These are phyloP conservation scores for Syngnathus floridae DNA, from an alignment of 2,113 vertebrate genomes.

Conservation along the genomic window DNA sequence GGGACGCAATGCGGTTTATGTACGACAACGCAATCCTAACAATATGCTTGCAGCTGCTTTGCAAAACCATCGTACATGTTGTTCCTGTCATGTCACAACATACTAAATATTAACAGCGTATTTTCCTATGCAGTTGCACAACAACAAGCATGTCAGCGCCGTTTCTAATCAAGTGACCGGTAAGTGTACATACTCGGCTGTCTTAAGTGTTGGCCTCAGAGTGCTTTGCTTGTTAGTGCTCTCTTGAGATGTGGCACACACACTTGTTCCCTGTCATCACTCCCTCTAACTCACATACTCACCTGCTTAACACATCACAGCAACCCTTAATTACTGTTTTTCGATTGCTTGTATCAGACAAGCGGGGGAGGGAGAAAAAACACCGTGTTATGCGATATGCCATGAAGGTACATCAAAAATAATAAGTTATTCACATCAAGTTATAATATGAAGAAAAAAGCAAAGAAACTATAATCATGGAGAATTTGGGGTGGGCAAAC, in stretches of 20 bases:
- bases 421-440: slow-evolving; percentile 19
- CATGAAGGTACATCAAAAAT: slow-evolving; percentile 11
- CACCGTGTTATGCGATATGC: slow-evolving; percentile 13
- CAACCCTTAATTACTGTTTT: slow-evolving; percentile 7
- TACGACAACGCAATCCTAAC: too few relatives aligned
- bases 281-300: slow-evolving; percentile 2
- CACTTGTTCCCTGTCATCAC: slow-evolving; percentile 52
- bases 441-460: slow-evolving; percentile 3
- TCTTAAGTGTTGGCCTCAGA: slow-evolving; percentile 35
- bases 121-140: too few relatives aligned
- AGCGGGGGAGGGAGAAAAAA: background rate
- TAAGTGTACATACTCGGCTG: background rate
- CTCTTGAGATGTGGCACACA: slow-evolving; percentile 56
- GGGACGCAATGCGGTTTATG: background rate
- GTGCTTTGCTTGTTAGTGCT: slow-evolving; percentile 48
- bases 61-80: too few relatives aligned
- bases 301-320: slow-evolving; percentile 8
- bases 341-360: slow-evolving; percentile 13
- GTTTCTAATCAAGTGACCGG: background rate
- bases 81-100: too few relatives aligned
- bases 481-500: too few relatives aligned
- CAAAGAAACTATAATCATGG: background rate
- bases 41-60: too few relatives aligned
- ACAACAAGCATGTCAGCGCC: too few relatives aligned
- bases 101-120: too few relatives aligned